A percentile compares a stretch with the other conserved stretches of the same genome.
Conservation (phyloP, 1,140 invertebrate genomes). For the Drosophila kohkoa region DNA sequence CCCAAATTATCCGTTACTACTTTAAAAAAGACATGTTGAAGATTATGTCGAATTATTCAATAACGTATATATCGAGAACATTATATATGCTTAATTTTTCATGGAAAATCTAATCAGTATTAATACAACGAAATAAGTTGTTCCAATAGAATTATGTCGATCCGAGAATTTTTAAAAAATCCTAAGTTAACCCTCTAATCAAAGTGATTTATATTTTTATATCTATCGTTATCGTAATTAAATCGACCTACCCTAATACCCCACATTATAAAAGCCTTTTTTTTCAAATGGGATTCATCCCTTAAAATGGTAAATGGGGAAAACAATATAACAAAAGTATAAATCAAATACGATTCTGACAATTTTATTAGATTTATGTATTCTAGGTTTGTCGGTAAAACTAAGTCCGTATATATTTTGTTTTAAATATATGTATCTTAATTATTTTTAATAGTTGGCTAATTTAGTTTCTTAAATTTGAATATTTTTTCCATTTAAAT, state of each 20-base stretch:
- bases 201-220: too few relatives aligned
- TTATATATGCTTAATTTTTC: too few relatives aligned
- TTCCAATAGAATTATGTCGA: too few relatives aligned
- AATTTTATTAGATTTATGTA: conserved; percentile 51
- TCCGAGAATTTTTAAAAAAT: too few relatives aligned
- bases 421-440: conserved; percentile 47
- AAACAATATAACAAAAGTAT: background rate
- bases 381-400: conserved; percentile 50
- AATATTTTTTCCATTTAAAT: conserved; percentile 41
- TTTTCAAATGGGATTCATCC: background rate
- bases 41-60: too few relatives aligned
- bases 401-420: conserved; percentile 47
- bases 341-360: conserved; percentile 39
- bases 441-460: conserved; percentile 50
- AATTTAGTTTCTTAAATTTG: conserved; percentile 54
- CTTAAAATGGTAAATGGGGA: background rate
- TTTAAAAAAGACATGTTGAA: too few relatives aligned
- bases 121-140: too few relatives aligned
- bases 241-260: background rate
- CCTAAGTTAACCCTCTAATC: too few relatives aligned
- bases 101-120: too few relatives aligned
- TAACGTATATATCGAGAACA: too few relatives aligned
- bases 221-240: too few relatives aligned
- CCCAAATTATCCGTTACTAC: too few relatives aligned
- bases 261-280: background rate